These are phyloP conservation scores for Austrolebias charrua DNA, from an alignment of 2,797 vertebrate species.

Conservation along the genomic window DNA sequence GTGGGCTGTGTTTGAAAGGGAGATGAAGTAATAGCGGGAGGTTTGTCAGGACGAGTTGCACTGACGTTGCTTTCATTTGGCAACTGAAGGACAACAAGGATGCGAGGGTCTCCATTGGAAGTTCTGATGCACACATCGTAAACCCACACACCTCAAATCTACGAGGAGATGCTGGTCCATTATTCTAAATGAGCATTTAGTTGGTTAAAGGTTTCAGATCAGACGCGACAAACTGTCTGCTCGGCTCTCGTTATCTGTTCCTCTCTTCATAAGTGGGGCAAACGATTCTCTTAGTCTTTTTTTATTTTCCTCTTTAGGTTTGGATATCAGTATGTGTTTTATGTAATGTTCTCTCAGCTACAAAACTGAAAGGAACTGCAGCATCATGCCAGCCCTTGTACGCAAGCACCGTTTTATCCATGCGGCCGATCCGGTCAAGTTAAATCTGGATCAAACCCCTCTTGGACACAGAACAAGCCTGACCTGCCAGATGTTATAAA, in stretches of 20 bases:
- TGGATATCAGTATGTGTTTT: slow-evolving; percentile 34
- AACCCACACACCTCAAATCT: slow-evolving; percentile 29
- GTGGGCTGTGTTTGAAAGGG: slow-evolving; percentile 54
- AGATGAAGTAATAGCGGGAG: slow-evolving; percentile 38
- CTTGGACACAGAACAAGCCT: slow-evolving; percentile 20
- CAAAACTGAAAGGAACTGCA: slow-evolving; percentile 62
- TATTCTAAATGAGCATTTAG: slow-evolving; percentile 66
- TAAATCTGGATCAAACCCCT: slow-evolving; percentile 45
- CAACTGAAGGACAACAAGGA: slow-evolving; percentile 49
- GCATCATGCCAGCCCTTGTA: slow-evolving; percentile 61
- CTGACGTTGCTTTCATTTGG: slow-evolving; percentile 50
- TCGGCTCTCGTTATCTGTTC: slow-evolving; percentile 37
- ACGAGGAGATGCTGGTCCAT: slow-evolving; percentile 44
- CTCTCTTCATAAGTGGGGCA: slow-evolving; percentile 16
- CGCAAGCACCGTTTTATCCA: slow-evolving; percentile 36
- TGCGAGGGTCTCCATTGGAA: slow-evolving; percentile 29
- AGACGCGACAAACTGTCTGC: slow-evolving; percentile 38
- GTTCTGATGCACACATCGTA: slow-evolving; percentile 10
- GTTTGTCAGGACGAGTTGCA: slow-evolving; percentile 38
- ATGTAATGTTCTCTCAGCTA: slow-evolving; percentile 53
- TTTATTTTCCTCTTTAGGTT: slow-evolving; percentile 1
- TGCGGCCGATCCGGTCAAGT: slow-evolving; percentile 34
- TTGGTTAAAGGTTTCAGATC: slow-evolving; percentile 51
- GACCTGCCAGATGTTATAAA: slow-evolving; percentile 35
- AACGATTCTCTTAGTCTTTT: slow-evolving; percentile 22